Base-by-base conservation (phyloP, 1,140 invertebrate species). In the Agrilus planipennis region DNA sequence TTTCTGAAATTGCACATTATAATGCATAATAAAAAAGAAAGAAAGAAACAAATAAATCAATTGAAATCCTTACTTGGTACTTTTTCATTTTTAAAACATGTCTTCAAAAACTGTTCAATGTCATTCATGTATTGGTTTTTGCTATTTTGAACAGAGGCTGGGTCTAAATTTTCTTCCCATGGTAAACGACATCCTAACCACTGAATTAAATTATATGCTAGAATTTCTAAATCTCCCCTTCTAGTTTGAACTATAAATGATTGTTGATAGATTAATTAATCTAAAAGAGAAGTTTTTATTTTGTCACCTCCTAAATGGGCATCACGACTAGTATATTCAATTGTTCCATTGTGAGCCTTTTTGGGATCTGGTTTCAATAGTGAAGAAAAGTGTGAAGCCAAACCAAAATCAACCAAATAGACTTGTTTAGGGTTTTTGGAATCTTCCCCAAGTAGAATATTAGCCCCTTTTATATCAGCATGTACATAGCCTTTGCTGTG, bases 281-380 rank as follows among this genome's bases (percentile, higher is more conserved):
- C n/a, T n/a, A n/a, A n/a, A n/a, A n/a, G n/a, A n/a, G n/a, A n/a
- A n/a, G n/a, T n/a, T n/a, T n/a, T n/a, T n/a, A n/a, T n/a, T n/a
- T n/a, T n/a, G n/a, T n/a, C n/a, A 76, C 75, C 74, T 67, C 79
- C 75, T 56, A 71, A 71, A 71, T 96, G 92, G 29, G 90, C 91
- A 74, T 97, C 93, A 47, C 88, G 71, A 50, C 88, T 93, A 1
- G 89, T 89, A 55, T 93, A 96, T 56, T 95, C 89, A 46, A 92
- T 83, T 1, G 93, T 97, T 1, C 93, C 93, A 69, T 97, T 86
- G 58, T 97, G 91, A 42, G 89, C 89, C 60, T 81, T 86, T 50
- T 85, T 85, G 0, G 83, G 81, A 67, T 96, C 86, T 17, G 81
- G 75, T 60, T 88, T 89, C 54, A 83, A 90, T 46, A 76, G 73